These are phyloP conservation scores for Thymelicus lineola DNA, from an alignment of 2,888 invertebrate species.

Conservation along the genomic window DNA sequence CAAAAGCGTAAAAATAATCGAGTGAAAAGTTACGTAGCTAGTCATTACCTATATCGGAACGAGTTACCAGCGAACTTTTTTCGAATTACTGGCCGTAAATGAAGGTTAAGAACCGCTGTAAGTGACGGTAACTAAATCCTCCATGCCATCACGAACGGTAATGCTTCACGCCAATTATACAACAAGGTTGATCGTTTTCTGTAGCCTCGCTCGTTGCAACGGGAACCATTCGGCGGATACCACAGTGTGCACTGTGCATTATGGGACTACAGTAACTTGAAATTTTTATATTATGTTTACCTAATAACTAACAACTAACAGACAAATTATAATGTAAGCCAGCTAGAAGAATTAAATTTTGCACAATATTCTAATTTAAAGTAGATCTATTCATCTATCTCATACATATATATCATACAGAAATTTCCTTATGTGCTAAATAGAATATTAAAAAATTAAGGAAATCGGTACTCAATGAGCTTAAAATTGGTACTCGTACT, in stretches of 20 bases:
- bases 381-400: too few species aligned
- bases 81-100: conserved; percentile 42
- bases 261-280: neutral
- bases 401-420: too few species aligned
- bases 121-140: conserved; percentile 42
- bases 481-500: too few species aligned
- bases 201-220: neutral
- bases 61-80: conserved; percentile 51
- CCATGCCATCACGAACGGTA: conserved; percentile 43
- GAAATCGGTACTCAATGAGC: too few species aligned
- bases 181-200: conserved; percentile 25
- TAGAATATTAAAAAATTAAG: too few species aligned
- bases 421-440: too few species aligned
- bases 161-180: conserved; percentile 48
- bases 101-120: conserved; percentile 54
- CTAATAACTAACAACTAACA: too few species aligned
- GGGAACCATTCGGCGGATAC: conserved; percentile 4
- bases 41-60: conserved; percentile 30
- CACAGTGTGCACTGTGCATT: too few species aligned
- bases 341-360: too few species aligned
- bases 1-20: conserved; percentile 13
- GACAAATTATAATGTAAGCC: too few species aligned
- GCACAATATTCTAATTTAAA: too few species aligned
- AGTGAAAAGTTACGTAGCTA: conserved; percentile 4
- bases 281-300: too few species aligned